Evolutionary conservation across 1,140 invertebrate genomes (phyloP).

Genomic region (Babylonia areolata): DNA sequence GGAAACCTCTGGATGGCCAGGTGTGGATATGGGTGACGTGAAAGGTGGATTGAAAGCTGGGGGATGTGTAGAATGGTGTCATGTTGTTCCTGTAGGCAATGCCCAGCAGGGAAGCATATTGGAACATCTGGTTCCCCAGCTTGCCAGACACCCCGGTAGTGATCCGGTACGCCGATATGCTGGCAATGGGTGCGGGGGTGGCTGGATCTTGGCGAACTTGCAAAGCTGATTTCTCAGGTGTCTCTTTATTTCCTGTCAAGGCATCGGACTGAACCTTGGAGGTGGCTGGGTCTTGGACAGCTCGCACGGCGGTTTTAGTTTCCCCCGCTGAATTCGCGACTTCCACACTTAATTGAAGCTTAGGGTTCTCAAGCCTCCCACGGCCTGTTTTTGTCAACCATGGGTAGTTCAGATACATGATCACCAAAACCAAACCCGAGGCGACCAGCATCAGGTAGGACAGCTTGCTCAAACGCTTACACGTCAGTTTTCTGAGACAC

Average conservation of each 20-base stretch:
- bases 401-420: not conserved
- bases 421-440: not conserved
- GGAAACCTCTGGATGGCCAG: not conserved
- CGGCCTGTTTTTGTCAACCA: no score
- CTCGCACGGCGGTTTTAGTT: no score
- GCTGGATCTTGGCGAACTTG: no score
- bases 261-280: not conserved
- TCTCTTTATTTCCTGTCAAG: not conserved
- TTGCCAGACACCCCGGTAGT: slow-evolving; percentile 40
- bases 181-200: not conserved
- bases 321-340: no score
- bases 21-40: not conserved
- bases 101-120: slow-evolving; percentile 56
- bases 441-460: not conserved
- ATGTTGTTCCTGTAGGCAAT: slow-evolving; percentile 48
- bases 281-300: no score
- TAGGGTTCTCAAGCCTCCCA: no score
- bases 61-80: slow-evolving; percentile 33
- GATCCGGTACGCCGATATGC: not conserved
- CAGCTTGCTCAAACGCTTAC: not conserved
- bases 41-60: not conserved
- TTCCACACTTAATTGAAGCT: no score
- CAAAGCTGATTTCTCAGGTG: not conserved
- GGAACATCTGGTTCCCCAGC: slow-evolving; percentile 60
- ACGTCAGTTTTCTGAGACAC: not conserved